These are phyloP conservation scores for Acrossocheilus fasciatus DNA, from an alignment of 2,797 vertebrate species.

Conservation along the genomic window DNA sequence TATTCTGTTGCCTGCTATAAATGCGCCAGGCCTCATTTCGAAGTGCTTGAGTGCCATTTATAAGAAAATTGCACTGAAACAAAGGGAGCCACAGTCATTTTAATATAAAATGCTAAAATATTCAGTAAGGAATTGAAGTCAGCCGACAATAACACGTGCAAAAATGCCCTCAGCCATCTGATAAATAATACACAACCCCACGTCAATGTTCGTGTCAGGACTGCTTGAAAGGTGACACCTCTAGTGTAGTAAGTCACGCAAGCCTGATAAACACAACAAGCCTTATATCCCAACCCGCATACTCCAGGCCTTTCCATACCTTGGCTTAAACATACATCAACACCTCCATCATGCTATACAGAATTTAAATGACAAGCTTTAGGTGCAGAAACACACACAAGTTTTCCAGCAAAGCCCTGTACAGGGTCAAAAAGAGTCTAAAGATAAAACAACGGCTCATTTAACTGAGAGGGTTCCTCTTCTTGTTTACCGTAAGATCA, in stretches of 20 bases:
- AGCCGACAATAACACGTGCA: not conserved
- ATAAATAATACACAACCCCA: not conserved
- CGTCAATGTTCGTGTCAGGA: not conserved
- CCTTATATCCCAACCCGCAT: not conserved
- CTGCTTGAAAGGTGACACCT: not conserved
- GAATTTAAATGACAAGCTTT: not conserved
- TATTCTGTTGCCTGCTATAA: not conserved
- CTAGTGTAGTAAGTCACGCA: slow-evolving; percentile 28
- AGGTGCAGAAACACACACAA: not conserved
- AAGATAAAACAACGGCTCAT: not conserved
- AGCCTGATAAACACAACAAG: slow-evolving; percentile 15
- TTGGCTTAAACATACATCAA: not conserved
- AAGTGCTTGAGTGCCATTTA: not conserved
- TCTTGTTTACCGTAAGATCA: slow-evolving; percentile 17
- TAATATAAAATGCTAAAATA: not conserved
- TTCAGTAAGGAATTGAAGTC: not conserved
- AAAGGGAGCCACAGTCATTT: not conserved
- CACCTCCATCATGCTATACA: not conserved
- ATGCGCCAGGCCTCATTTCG: rapidly evolving
- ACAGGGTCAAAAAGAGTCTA: not conserved
- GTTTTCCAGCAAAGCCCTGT: not conserved
- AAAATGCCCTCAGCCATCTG: not conserved
- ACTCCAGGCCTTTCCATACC: not conserved
- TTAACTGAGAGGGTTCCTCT: not conserved
- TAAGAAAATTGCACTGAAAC: not conserved